Conservation (phyloP, 2,113 vertebrate genomes). For the Colaptes auratus region DNA sequence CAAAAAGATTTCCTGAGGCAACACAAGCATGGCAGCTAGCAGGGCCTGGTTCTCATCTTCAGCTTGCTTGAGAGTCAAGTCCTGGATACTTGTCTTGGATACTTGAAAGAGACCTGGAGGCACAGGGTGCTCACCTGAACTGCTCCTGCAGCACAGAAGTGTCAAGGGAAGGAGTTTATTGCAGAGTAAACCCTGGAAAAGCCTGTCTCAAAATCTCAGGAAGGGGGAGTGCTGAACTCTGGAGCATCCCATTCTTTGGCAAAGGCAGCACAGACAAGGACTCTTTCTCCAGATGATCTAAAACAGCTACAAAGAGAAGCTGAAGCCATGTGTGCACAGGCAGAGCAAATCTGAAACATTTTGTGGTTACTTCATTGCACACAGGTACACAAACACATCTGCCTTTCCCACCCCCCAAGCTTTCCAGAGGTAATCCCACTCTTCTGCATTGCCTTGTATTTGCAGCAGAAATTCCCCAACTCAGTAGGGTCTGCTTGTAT, state of each 20-base stretch:
- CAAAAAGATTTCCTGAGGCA: background rate
- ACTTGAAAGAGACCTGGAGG: background rate
- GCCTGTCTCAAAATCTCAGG: background rate
- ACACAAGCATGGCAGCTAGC: accelerated
- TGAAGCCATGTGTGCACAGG: background rate
- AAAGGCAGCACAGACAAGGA: background rate
- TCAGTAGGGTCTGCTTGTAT: background rate
- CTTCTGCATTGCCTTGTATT: background rate
- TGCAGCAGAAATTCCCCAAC: background rate
- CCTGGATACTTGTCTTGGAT: background rate
- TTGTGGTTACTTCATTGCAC: background rate
- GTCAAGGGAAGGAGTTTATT: background rate
- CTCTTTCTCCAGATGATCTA: background rate
- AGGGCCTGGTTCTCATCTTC: background rate
- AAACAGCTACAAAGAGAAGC: background rate
- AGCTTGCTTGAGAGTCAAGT: background rate
- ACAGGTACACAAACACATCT: background rate
- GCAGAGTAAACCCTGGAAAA: background rate
- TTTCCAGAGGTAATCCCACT: background rate
- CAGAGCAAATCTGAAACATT: background rate
- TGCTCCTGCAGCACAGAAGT: background rate
- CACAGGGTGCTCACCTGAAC: background rate
- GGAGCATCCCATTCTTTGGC: accelerated
- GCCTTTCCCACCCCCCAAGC: background rate
- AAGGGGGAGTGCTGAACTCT: background rate